phyloP scores from a whole-genome alignment of 1,140 invertebrate genomes.

The Lepidotrigona ventralis region DNA sequence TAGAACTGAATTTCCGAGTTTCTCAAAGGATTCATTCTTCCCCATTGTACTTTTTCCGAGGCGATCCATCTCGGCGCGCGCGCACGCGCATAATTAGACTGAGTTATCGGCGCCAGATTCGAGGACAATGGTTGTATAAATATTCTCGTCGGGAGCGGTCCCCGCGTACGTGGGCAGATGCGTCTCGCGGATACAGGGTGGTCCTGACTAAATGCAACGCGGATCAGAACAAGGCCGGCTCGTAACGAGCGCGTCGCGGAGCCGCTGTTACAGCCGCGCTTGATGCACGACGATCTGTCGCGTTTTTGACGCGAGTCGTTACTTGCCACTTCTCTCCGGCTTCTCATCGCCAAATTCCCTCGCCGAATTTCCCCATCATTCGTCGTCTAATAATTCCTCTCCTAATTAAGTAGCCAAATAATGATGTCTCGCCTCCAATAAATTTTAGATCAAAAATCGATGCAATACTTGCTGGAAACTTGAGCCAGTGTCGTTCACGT shows the following conservation, averaged over 20 bases:
- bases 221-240: constrained; percentile 66
- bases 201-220: constrained; percentile 67
- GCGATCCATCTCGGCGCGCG: constrained; percentile 31
- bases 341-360: constrained; percentile 55
- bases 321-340: constrained; percentile 64
- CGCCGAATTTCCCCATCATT: constrained; percentile 11
- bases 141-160: constrained; percentile 65
- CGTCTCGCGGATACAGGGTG: constrained; percentile 66
- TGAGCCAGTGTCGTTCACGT: background rate
- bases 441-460: background rate
- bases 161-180: constrained; percentile 64
- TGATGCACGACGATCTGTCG: constrained; percentile 66
- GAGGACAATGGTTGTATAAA: constrained; percentile 77
- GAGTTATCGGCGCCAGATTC: constrained; percentile 73
- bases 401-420: background rate
- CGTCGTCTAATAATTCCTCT: background rate
- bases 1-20: background rate
- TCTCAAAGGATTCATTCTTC: background rate
- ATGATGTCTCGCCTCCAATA: background rate
- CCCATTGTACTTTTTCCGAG: too few species aligned
- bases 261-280: constrained; percentile 66
- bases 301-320: constrained; percentile 67
- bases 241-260: constrained; percentile 71
- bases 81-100: constrained; percentile 70
- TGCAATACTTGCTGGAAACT: background rate